These are phyloP conservation scores for Loris lydekkerianus DNA, from an alignment of 2,797 vertebrate species.

Conservation along the genomic window DNA sequence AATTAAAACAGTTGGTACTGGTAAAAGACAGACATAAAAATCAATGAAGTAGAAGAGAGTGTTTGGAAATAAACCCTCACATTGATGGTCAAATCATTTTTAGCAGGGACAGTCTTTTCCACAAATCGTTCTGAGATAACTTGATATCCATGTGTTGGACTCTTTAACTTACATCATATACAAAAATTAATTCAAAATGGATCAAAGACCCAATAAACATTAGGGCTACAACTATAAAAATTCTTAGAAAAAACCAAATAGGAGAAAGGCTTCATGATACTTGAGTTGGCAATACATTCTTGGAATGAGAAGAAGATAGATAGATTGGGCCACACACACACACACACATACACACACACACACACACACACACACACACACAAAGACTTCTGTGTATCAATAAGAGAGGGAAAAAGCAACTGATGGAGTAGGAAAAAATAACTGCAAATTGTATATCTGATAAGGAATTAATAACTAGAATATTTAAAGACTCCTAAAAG, in stretches of 20 bases:
- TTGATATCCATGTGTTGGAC: not conserved
- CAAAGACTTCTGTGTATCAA: not conserved
- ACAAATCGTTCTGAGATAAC: not conserved
- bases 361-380: too few species aligned
- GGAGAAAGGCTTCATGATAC: not conserved
- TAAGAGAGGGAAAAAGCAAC: not conserved
- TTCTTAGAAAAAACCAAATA: not conserved
- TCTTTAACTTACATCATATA: not conserved
- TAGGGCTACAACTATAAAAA: not conserved
- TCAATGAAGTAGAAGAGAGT: not conserved
- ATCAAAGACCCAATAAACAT: not conserved
- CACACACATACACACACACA: too few species aligned
- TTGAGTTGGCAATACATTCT: not conserved
- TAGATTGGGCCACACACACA: not conserved
- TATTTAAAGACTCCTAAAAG: not conserved
- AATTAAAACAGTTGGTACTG: not conserved
- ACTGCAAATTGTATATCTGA: not conserved
- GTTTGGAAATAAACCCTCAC: not conserved
- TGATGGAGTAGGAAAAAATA: not conserved
- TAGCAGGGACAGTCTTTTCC: not conserved
- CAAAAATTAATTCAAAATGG: constrained; percentile 16
- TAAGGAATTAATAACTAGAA: not conserved
- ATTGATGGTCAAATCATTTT: not conserved
- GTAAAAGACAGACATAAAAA: not conserved
- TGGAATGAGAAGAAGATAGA: not conserved